phyloP scores from a whole-genome alignment of 1,140 invertebrate genomes.

The Danaus plexippus region DNA sequence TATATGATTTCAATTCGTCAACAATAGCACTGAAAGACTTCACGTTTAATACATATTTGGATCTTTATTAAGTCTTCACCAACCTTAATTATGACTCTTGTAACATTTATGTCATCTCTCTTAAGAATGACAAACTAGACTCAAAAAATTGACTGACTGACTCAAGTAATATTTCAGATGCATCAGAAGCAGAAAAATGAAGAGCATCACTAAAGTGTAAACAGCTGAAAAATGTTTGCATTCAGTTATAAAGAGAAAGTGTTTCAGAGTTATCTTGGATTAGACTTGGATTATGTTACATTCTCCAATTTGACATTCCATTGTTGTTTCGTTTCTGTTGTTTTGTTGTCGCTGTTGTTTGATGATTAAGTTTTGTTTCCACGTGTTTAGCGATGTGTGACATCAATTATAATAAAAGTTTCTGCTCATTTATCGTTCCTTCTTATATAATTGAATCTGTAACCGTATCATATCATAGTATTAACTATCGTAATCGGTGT shows the following conservation, averaged over 20 bases:
- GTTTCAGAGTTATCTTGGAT: constrained; percentile 1
- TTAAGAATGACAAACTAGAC: no score
- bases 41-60: no score
- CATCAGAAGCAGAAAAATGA: constrained; percentile 52
- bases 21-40: no score
- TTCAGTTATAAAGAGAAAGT: no score
- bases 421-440: constrained; percentile 12
- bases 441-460: constrained; percentile 15
- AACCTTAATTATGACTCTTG: background rate
- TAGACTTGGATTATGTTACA: constrained; percentile 20
- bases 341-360: constrained; percentile 21
- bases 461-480: constrained; percentile 26
- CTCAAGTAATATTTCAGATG: constrained; percentile 32
- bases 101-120: no score
- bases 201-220: constrained; percentile 61
- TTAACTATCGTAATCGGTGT: constrained; percentile 18
- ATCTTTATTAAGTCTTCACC: no score
- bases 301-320: constrained; percentile 19
- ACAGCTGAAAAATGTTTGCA: background rate
- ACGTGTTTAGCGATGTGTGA: constrained; percentile 29
- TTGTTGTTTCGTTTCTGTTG: constrained; percentile 22
- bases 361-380: constrained; percentile 16
- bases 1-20: background rate
- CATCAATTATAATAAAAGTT: constrained; percentile 22
- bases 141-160: background rate